Base-by-base conservation (phyloP, 1,140 invertebrate species). In the Hormaphis cornu region DNA sequence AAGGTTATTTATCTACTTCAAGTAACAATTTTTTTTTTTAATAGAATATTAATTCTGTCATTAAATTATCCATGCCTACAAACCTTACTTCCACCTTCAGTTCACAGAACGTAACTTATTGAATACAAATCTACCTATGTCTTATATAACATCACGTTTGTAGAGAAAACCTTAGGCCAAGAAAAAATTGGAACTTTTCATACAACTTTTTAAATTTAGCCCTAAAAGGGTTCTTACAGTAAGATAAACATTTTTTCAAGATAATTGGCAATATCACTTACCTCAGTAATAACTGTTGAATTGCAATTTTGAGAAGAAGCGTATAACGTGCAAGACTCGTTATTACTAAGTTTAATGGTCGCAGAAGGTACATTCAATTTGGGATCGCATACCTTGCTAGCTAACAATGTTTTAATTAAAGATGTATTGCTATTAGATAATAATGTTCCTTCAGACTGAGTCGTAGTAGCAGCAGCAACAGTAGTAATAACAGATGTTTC, bases 351-450 rank as follows among this genome's bases (percentile, higher is more conserved):
- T 70, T 61, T 58, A 37, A 63, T 58, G n/a, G 70, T 61, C 26
- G 58, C 56, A 50, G 70, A 52, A 61, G 70, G 69, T 12, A 72
- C 44, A 66, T 44, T 66, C 44, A 46, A 48, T 50, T 66, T 66
- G n/a, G 61, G 54, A 40, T 72, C 71, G 54, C 86, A 80, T 82
- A 93, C 87, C 83, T 92, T 93, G 78, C 86, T 91, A 72, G 89
- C 90, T 78, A 93, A 79, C 69, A 93, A 82, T 80, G 86, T 90
- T 81, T 92, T 91, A 76, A 93, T 91, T 74, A 91, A 82, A 70
- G 88, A 89, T 74, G 84, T 84, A 59, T 79, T 75, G 58, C 73
- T 76, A 73, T 76, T 75, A 73, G 73, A 74, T 71, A 72, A 71
- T 72, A 48, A 69, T 40, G 72, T 72, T 42, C 78, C 78, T 24